Base-by-base conservation (phyloP, 2,113 vertebrate species). In the Rutilus rutilus region DNA sequence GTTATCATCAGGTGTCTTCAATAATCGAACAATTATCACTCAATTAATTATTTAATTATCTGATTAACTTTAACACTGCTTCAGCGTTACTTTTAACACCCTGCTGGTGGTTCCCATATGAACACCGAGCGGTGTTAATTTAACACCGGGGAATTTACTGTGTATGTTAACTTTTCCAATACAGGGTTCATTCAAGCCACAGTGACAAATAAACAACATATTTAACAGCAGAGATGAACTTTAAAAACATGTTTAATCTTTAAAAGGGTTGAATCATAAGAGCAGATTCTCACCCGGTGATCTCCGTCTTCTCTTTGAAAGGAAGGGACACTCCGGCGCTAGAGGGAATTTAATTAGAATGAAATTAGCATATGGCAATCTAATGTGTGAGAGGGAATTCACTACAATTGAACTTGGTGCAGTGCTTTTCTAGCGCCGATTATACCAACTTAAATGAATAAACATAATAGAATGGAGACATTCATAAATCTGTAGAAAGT, bases 271-370 rank as follows among this genome's bases (percentile, higher is more conserved):
- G 36, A 25, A 33, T 52, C 30, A 39, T n/a, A 6, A 64, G 9
- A 54, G 21, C 0, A 14, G 33, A 4, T 33, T 33, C 33, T 33
- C 33, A 33, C 33, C 33, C 33, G 0, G 33, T 33, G 33, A 33
- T 33, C 33, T 33, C 33, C 33, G 33, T 33, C 33, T 33, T 33
- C 33, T 33, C 33, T 33, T 33, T 33, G 84, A 45, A 6, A 36
- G 36, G 36, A 39, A 27, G 1, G 91, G 92, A 74, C 94, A 94
- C 1, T 6, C 39, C 36, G 67, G 78, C 9, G 85, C 93, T 93
- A 65, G 12, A 71, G 11, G 21, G 25, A 75, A 73, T 84, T 33
- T 52, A 1, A 65, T 30, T 78, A 8, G 9, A 14, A 17, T 15
- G 0, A 42, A 14, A 74, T 45, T 45, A 42, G 23, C 10, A 42